Evolutionary conservation across 2,113 vertebrate species (phyloP).

Genomic region (Passer montanus): DNA sequence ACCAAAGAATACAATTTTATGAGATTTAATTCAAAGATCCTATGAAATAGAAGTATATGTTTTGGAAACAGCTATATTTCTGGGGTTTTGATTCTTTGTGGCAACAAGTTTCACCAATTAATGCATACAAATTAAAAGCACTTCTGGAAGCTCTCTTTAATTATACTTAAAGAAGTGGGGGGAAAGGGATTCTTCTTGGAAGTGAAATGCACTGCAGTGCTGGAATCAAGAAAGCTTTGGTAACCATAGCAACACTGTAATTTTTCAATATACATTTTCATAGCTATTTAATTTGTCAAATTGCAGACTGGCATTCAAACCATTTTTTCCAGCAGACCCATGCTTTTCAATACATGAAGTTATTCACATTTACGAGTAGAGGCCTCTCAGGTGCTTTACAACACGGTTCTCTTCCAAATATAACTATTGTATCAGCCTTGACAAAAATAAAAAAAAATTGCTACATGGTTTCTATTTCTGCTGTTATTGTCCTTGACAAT

Average conservation of each 20-base stretch:
- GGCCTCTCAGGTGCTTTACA: not conserved
- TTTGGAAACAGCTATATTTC: not conserved
- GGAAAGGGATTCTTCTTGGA: not conserved
- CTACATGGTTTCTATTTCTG: slow-evolving; percentile 1
- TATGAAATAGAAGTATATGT: not conserved
- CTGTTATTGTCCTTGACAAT: not conserved
- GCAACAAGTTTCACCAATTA: not conserved
- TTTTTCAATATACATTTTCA: slow-evolving; percentile 5
- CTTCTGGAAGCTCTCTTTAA: not conserved
- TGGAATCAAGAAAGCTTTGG: not conserved
- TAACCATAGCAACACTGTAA: not conserved
- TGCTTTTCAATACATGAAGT: not conserved
- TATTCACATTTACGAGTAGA: not conserved
- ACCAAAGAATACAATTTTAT: not conserved
- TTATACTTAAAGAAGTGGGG: not conserved
- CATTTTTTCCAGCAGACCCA: not conserved
- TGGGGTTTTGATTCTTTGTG: not conserved
- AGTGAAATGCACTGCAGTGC: not conserved
- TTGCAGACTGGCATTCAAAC: not conserved
- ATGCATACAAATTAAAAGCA: not conserved
- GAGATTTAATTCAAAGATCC: not conserved
- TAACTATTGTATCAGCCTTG: not conserved
- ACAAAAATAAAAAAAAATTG: slow-evolving; percentile 1
- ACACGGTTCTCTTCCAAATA: slow-evolving; percentile 8
- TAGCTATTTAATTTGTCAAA: slow-evolving; percentile 9